Evolutionary conservation across 2,113 vertebrate species (phyloP).

Genomic region (Stegastes partitus): DNA sequence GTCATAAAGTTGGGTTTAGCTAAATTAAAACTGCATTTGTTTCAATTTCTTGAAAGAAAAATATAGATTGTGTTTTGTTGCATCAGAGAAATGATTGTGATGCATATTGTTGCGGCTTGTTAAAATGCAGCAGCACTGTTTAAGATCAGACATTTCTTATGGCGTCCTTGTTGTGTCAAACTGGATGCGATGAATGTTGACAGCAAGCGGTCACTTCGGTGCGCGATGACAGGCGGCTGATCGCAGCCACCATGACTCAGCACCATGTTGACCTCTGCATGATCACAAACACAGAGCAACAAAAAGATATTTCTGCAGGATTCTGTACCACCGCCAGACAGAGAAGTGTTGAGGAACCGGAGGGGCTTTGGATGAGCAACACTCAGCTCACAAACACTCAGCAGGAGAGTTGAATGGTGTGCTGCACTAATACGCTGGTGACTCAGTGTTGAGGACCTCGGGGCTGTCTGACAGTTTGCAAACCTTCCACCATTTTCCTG

Average conservation of each 20-base stretch:
- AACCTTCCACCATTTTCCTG: neutral
- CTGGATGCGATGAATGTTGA: neutral
- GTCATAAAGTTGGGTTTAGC: too few relatives aligned
- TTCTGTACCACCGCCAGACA: neutral
- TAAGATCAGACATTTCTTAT: too few relatives aligned
- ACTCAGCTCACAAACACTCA: neutral
- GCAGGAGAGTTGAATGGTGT: too few relatives aligned
- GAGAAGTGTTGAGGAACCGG: neutral
- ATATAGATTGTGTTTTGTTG: too few relatives aligned
- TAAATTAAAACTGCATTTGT: too few relatives aligned
- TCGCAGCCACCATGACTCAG: conserved; percentile 12
- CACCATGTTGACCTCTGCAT: neutral
- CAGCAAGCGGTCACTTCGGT: neutral
- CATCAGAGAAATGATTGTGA: too few relatives aligned
- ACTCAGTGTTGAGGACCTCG: conserved; percentile 27
- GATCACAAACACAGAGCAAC: neutral
- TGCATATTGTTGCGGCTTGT: too few relatives aligned
- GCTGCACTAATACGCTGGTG: conserved; percentile 21
- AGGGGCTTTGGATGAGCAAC: conserved; percentile 6
- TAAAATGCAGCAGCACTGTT: too few relatives aligned
- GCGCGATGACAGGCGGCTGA: neutral
- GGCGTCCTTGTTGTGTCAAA: neutral
- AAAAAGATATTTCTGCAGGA: too few relatives aligned
- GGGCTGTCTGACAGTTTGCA: conserved; percentile 2
- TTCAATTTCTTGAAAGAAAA: too few relatives aligned